Conservation (phyloP, 2,888 invertebrate species). For the Napeogenes inachia region DNA sequence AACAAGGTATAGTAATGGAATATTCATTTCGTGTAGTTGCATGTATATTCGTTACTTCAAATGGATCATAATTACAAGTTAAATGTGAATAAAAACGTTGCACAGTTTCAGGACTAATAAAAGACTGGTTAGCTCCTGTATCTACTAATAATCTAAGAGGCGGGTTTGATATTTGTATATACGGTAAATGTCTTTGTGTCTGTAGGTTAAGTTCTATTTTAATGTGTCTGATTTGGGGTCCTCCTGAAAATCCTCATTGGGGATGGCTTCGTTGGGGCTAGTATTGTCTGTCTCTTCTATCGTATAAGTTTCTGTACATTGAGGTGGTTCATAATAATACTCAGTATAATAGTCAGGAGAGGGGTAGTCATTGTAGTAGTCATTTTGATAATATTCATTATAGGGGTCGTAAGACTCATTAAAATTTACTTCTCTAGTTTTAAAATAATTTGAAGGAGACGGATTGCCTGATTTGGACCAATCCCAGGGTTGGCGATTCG, state of each 20-base stretch:
- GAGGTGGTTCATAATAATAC: too few relatives aligned
- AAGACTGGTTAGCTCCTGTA: constrained; percentile 22
- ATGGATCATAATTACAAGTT: constrained; percentile 10
- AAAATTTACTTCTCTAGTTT: constrained; percentile 30
- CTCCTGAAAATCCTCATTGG: constrained; percentile 13
- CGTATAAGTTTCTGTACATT: too few relatives aligned
- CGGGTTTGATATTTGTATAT: constrained; percentile 12
- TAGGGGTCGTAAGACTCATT: constrained; percentile 18
- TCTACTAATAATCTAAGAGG: constrained; percentile 19
- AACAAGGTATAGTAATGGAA: constrained; percentile 15
- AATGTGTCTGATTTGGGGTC: constrained; percentile 13
- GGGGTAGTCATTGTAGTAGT: background rate
- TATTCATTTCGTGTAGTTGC: constrained; percentile 10
- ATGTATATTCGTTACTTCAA: background rate
- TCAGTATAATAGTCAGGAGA: too few relatives aligned
- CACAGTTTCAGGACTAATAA: constrained; percentile 16
- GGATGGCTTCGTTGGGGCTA: background rate
- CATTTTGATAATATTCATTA: background rate
- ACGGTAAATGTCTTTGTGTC: too few relatives aligned
- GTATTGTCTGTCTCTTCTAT: background rate
- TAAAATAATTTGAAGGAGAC: constrained; percentile 33
- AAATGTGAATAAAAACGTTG: constrained; percentile 10
- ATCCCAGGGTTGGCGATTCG: constrained; percentile 13
- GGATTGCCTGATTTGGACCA: constrained; percentile 32
- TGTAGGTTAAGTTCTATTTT: constrained; percentile 24